Evolutionary conservation across 2,888 invertebrate species (phyloP), one percentile per base, ranked within the genome.

Genomic region (Gymnosoma rotundatum): DNA sequence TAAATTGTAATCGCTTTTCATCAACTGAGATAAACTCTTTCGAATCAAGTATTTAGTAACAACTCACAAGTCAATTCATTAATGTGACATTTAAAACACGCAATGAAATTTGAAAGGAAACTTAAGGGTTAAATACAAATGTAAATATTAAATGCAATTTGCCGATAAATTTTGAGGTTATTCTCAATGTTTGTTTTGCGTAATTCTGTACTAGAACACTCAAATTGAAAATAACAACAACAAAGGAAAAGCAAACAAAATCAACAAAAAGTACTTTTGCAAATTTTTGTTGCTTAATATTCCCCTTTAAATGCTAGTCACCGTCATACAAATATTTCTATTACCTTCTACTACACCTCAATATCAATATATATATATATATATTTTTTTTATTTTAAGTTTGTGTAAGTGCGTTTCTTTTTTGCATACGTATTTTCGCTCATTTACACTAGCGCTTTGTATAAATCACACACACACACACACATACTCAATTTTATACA

Each of bases 261-360:
- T n/a, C 21, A 52, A 32, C 64, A 73, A 73, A 66, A 66, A 73
- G 58, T 73, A 79, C 66, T 66, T 58, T 48, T 79, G 78, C 58
- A 60, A 79, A 66, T 58, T 66, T 73, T 66, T 79, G 52, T 64
- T 64, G 63, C 56, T 66, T 54, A 58, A 58, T 58, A 42, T 38
- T 18, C 50, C 50, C 64, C 66, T 56, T 63, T 45, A 42, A 73
- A 60, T 69, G 20, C 50, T 25, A 69, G 45, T n/a, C 42, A 42
- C 52, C 38, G 9, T 16, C 52, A 70, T 70, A 63, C 42, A 79
- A 52, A 7, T 64, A 52, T 73, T 72, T 80, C 70, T 78, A 80
- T 83, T 75, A 83, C 83, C 83, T 83, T 80, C 80, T 76, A 80
- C 63, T 48, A 61, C 70, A 76, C 78, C 80, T 78, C 81, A 58